Base-by-base conservation (phyloP, 2,888 invertebrate species). In the Lampropteryx suffumata region DNA sequence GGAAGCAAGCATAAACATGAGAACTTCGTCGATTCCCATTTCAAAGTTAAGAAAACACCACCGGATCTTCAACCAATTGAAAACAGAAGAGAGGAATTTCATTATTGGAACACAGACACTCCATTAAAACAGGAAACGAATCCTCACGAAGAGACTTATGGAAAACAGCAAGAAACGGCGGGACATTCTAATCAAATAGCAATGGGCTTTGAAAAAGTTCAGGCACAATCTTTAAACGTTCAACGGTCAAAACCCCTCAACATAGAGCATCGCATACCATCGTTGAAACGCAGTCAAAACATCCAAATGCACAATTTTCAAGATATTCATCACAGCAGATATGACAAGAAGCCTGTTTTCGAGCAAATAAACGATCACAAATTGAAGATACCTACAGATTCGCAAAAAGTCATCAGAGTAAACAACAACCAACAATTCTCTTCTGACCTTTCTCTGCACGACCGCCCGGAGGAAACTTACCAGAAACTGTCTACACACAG, bases 11-110 rank as follows among this genome's bases (percentile, higher is more conserved):
- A 67, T 43, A 49, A 62, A 1, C 63, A 71, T 14, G 74, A 78
- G 17, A 69, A 68, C 14, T 62, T 69, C 0, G 61, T 79, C 1
- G 75, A 80, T 44, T 67, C 76, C 0, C 76, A 80, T 41, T 82
- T 80, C 42, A 73, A 66, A 58, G 56, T 76, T 0, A 57, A 61
- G 43, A 80, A 76, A 59, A 55, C 61, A 1, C 56, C 53, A 2
- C 51, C 47, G 6, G 24, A 17, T 32, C 14, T 26, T 27, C 17
- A 39, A 6, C 41, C 48, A 29, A 27, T 30, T 9, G 51, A 57
- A 24, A 44, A 27, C 29, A 46, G 35, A 13, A 47, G 46, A 29
- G 30, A 40, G 2, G 14, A 54, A 30, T 62, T 29, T 11, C 39
- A 40, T 10, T 30, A 12, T 6, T 34, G 27, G 43, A 33, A 33